phyloP scores from a whole-genome alignment of 1,140 invertebrate genomes.

The Euura lappo region DNA sequence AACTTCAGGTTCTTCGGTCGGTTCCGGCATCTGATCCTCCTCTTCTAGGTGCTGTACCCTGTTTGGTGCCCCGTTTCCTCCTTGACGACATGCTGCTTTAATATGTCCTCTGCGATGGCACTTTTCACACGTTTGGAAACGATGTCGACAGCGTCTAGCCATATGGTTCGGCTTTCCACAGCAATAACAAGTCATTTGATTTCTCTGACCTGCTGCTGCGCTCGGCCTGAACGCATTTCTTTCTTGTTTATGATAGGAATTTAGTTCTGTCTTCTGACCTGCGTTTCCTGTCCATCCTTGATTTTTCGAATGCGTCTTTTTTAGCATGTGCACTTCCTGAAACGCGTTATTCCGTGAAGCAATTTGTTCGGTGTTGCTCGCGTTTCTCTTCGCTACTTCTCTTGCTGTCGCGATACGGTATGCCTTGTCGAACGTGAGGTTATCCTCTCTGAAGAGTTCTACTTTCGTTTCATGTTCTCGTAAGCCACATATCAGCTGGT shows the following conservation, averaged over 20 bases:
- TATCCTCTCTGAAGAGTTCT: slow-evolving; percentile 16
- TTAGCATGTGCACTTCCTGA: background rate
- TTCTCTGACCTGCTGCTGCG: background rate
- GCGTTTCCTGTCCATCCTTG: background rate
- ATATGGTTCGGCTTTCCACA: slow-evolving; percentile 15
- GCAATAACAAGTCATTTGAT: background rate
- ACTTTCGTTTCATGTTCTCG: slow-evolving; percentile 16
- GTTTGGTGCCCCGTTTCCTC: background rate
- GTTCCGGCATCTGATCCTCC: background rate
- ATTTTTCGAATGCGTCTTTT: background rate
- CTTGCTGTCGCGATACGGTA: slow-evolving; percentile 13
- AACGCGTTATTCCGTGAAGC: background rate
- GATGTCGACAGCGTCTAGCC: slow-evolving; percentile 12
- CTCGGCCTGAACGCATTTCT: no score
- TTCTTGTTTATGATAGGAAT: no score
- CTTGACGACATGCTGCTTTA: background rate
- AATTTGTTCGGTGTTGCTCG: background rate
- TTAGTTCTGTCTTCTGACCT: no score
- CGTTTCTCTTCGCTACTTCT: slow-evolving; percentile 20
- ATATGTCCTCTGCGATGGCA: slow-evolving; percentile 15
- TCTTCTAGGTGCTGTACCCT: background rate
- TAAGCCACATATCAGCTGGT: slow-evolving; percentile 20
- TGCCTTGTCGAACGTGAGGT: slow-evolving; percentile 16
- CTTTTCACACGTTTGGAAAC: slow-evolving; percentile 8
- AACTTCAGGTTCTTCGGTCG: background rate